A percentile compares a stretch with the other conserved stretches of the same genome.
These are phyloP conservation scores for Alaudala cheleensis DNA, from an alignment of 2,113 vertebrate species.

Conservation along the genomic window DNA sequence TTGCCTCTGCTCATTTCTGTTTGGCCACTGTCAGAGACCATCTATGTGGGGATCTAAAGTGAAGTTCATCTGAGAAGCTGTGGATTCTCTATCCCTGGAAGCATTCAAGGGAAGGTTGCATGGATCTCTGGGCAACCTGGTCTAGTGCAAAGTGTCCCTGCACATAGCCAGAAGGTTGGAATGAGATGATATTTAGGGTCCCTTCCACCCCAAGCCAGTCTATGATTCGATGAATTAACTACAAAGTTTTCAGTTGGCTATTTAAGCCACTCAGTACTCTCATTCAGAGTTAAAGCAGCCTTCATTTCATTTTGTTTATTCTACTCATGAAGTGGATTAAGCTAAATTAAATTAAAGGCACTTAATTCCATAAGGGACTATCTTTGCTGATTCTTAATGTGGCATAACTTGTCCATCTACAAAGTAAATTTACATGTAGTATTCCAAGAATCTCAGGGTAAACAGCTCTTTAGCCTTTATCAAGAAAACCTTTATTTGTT, in stretches of 20 bases:
- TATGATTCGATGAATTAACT: background rate
- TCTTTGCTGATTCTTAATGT: background rate
- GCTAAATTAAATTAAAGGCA: background rate
- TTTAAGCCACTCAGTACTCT: background rate
- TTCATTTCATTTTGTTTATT: conserved; percentile 4
- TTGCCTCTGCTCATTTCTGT: background rate
- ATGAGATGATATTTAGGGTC: accelerated
- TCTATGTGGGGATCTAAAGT: background rate
- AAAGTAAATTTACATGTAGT: conserved; percentile 12
- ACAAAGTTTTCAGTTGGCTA: background rate
- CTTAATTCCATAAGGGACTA: background rate
- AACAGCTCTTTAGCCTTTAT: background rate
- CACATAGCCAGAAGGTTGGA: background rate
- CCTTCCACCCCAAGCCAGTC: background rate
- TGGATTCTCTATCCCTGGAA: background rate
- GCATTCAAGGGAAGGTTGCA: background rate
- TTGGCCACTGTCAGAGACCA: background rate
- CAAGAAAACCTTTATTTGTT: background rate
- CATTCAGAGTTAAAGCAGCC: background rate
- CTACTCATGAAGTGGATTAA: conserved; percentile 11
- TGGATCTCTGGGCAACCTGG: background rate
- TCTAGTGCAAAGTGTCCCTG: background rate
- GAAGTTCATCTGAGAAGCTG: background rate
- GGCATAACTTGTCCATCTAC: background rate
- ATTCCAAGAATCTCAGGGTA: background rate